Evolutionary conservation across 2,113 vertebrate species (phyloP).

Genomic region (Gulo gulo): DNA sequence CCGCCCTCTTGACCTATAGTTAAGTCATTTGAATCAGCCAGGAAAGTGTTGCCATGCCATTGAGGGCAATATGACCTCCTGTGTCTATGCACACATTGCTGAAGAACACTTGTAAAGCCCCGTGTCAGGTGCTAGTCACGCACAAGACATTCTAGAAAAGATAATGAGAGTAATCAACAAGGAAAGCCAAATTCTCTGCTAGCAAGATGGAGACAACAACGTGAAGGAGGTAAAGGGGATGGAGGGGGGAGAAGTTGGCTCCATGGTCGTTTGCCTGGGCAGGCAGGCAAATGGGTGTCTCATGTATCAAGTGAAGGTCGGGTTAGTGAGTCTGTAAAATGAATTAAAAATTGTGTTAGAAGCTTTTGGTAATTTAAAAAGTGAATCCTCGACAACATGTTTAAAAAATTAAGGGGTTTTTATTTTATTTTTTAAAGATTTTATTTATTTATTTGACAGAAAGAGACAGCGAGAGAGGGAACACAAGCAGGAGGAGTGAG

Average conservation of each 20-base stretch:
- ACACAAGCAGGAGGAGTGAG: no score
- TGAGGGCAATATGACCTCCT: not conserved
- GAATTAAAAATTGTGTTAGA: not conserved
- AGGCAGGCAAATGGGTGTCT: not conserved
- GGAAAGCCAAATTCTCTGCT: not conserved
- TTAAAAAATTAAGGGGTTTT: not conserved
- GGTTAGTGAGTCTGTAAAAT: not conserved
- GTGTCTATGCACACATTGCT: not conserved
- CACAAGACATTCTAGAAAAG: not conserved
- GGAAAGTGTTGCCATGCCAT: not conserved
- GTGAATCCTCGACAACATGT: not conserved
- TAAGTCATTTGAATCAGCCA: conserved; percentile 6
- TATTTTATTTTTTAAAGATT: no score
- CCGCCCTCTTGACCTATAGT: not conserved
- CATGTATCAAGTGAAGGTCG: not conserved
- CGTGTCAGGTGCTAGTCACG: not conserved
- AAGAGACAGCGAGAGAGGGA: no score
- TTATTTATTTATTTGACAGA: no score
- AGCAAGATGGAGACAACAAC: not conserved
- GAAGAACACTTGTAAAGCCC: not conserved
- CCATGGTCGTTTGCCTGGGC: not conserved
- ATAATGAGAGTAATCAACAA: not conserved
- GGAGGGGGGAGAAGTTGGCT: not conserved
- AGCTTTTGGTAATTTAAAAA: not conserved
- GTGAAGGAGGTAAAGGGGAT: not conserved